A percentile compares a stretch with the other conserved stretches of the same genome.
phyloP scores from a whole-genome alignment of 2,888 invertebrate species.

The Lypha dubia region DNA sequence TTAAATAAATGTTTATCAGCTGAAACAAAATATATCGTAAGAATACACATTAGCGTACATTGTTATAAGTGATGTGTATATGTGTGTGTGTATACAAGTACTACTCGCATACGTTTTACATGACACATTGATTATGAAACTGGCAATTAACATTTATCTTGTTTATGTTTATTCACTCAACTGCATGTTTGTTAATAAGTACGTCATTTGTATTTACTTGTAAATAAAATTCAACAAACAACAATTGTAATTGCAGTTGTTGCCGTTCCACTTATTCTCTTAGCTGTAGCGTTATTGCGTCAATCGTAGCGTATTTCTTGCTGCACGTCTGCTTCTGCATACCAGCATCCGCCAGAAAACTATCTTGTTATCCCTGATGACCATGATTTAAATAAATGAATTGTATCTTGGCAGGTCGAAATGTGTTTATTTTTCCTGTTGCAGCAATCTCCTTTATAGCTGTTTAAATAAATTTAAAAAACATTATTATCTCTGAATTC shows the following conservation, averaged over 20 bases:
- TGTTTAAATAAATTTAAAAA: conserved; percentile 18
- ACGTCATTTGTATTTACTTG: conserved; percentile 31
- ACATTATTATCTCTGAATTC: conserved; percentile 44
- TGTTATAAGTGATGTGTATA: too few species aligned
- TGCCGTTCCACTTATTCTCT: background rate
- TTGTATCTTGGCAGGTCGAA: conserved; percentile 23
- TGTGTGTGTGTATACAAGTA: too few species aligned
- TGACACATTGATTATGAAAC: conserved; percentile 69
- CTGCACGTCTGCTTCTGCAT: background rate
- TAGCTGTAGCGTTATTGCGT: background rate
- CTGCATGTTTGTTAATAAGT: conserved; percentile 54
- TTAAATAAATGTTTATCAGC: too few species aligned
- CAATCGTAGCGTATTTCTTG: background rate
- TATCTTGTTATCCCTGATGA: conserved; percentile 51
- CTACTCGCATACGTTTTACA: conserved; percentile 61
- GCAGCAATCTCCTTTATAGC: background rate
- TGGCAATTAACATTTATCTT: conserved; percentile 69
- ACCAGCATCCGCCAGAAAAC: background rate
- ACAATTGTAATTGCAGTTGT: conserved; percentile 41
- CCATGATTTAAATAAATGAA: conserved; percentile 60
- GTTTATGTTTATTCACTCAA: conserved; percentile 59
- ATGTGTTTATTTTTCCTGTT: background rate
- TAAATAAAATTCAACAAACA: conserved; percentile 17
- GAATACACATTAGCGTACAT: too few species aligned
- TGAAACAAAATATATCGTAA: too few species aligned